Percentiles rank a stretch among this genome's conserved stretches.
Conservation (phyloP, 2,888 invertebrate genomes). For the Tenthredo amoena region DNA sequence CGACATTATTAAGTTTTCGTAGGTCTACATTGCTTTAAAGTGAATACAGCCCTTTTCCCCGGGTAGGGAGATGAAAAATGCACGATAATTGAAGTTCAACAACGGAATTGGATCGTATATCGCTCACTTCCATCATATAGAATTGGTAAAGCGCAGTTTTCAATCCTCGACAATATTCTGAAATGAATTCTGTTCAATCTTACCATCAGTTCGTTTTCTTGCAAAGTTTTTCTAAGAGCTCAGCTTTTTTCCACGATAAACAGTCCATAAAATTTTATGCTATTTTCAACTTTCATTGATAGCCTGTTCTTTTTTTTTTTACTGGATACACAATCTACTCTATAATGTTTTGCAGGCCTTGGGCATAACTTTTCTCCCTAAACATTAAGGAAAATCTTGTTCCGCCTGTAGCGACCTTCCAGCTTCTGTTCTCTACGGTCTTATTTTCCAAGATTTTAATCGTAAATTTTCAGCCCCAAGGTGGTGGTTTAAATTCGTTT, state of each 20-base stretch:
- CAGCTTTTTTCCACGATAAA: not conserved
- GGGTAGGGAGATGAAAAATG: constrained; percentile 24
- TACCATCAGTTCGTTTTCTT: not conserved
- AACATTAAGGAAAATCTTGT: constrained; percentile 15
- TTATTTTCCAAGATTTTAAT: constrained; percentile 13
- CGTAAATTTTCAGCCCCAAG: constrained; percentile 26
- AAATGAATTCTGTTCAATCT: not conserved
- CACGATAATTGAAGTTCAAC: constrained; percentile 23
- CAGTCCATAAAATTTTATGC: constrained; percentile 6
- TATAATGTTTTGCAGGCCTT: not conserved
- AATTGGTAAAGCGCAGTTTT: not conserved
- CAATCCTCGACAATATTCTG: not conserved
- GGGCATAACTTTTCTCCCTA: not conserved
- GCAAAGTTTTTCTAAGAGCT: not conserved
- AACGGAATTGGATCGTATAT: constrained; percentile 37
- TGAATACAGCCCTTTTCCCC: not conserved
- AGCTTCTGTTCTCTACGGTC: not conserved
- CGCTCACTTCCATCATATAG: constrained; percentile 26
- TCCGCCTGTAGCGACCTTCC: not conserved
- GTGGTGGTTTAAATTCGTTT: constrained; percentile 19
- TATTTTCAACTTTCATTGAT: constrained; percentile 16
- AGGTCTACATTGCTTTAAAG: constrained; percentile 19
- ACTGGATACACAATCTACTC: not conserved
- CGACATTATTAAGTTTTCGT: constrained; percentile 63
- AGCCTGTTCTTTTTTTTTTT: not conserved